Evolutionary conservation across 2,888 invertebrate species (phyloP), one percentile per base, ranked within the genome.

Genomic region (Melieria omissa): DNA sequence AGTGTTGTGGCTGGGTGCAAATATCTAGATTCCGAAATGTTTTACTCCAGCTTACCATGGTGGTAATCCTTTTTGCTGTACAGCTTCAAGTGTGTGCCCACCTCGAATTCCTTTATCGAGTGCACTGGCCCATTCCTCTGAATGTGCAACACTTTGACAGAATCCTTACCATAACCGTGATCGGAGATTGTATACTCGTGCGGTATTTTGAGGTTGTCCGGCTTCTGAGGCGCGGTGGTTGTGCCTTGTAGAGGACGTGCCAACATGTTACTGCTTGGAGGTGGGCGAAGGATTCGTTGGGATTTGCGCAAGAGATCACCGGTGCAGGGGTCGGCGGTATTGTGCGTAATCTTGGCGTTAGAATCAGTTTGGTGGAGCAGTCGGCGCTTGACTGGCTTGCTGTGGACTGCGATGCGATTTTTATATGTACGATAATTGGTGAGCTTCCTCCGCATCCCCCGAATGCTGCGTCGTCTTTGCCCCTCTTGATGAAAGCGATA

Each of bases 81-180:
- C 68, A 94, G 87, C 78, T 92, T 92, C 62, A 95, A 87, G 78
- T 92, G 91, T 0, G 93, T 93, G 79, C 90, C 89, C 12, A 92
- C 93, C 87, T 94, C 93, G 80, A 92, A 91, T 83, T 95, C 94
- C 74, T 92, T 89, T 75, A 94, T 92, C 76, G 89, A 89, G 82
- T 94, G 94, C 75, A 89, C 89, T 2, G 90, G 88, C 29, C 91
- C 91, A 66, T 92, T 90, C 55, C 93, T 90, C 74, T 89, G 88
- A 4, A 94, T 91, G 82, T 93, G 91, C 73, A 95, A 87, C 9
- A 95, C 88, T 82, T 93, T 93, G 6, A 95, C 91, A 78, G 90
- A 89, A 83, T 92, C 90, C 87, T 95, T 95, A 64, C 95, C 95
- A 58, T 85, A 85, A n/a, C 85, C 81, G 62, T 84, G 78, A 77